A percentile compares a stretch with the other conserved stretches of the same genome.
Evolutionary conservation across 2,888 invertebrate genomes (phyloP).

Genomic region (Parnassius glacialis): DNA sequence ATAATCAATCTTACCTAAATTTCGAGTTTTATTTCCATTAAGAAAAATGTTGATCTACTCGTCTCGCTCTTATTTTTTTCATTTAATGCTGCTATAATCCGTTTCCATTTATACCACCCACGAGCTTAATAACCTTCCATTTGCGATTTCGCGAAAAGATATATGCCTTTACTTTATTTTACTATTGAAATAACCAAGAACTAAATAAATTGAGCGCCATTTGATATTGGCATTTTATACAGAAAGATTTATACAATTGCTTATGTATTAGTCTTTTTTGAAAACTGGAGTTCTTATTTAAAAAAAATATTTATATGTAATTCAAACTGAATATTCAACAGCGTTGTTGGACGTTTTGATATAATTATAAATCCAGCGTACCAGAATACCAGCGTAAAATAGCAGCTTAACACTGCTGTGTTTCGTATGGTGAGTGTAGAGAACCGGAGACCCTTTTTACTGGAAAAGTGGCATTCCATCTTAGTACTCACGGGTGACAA

Average conservation of each 20-base stretch:
- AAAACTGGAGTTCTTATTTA: not conserved
- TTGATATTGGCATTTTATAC: conserved; percentile 1
- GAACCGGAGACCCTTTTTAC: too few relatives aligned
- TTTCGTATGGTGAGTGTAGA: too few relatives aligned
- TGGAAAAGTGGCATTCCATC: too few relatives aligned
- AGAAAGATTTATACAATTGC: conserved; percentile 1
- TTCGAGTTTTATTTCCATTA: conserved; percentile 13
- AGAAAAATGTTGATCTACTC: conserved; percentile 9
- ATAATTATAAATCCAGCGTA: too few relatives aligned
- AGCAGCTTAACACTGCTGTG: too few relatives aligned
- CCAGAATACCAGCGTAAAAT: too few relatives aligned
- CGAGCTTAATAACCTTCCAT: not conserved
- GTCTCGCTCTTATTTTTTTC: conserved; percentile 4
- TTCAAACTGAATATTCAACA: too few relatives aligned
- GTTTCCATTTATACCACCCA: conserved; percentile 8
- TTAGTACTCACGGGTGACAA: too few relatives aligned
- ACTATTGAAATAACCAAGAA: conserved; percentile 4
- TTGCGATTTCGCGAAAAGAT: conserved; percentile 5
- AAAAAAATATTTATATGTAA: too few relatives aligned
- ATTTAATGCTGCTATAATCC: conserved; percentile 4
- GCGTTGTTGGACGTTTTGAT: too few relatives aligned
- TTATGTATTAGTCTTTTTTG: not conserved
- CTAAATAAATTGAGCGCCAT: conserved; percentile 3
- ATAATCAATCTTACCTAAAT: not conserved
- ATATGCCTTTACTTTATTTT: not conserved